These are phyloP conservation scores for Capreolus pygargus DNA, from an alignment of 2,113 vertebrate genomes.

Conservation along the genomic window DNA sequence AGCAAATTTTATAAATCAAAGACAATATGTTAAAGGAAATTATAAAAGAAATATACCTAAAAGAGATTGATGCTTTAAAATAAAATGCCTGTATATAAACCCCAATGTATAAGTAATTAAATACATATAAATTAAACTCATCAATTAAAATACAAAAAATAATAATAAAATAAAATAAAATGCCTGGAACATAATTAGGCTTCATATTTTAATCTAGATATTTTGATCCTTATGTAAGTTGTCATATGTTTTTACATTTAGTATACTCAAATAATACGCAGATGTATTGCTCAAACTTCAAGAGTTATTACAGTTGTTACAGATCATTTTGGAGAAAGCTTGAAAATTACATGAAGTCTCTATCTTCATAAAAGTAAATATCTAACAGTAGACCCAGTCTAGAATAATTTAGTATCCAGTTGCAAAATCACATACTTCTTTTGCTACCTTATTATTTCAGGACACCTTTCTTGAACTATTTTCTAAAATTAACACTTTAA, in stretches of 20 bases:
- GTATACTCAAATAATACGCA: neutral
- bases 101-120: no score
- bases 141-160: no score
- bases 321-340: neutral
- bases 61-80: neutral
- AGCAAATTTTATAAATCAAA: conserved; percentile 11
- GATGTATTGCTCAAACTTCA: neutral
- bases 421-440: neutral
- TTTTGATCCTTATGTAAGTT: neutral
- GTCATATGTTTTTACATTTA: neutral
- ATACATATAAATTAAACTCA: no score
- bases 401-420: neutral
- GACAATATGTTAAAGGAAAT: neutral
- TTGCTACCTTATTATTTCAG: neutral
- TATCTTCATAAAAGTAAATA: neutral
- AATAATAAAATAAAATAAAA: conserved; percentile 32
- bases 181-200: neutral
- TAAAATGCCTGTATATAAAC: neutral
- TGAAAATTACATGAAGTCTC: neutral
- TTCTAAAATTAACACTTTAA: neutral
- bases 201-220: neutral
- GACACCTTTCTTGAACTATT: neutral
- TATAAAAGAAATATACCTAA: neutral
- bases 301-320: neutral
- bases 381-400: neutral